Evolutionary conservation across 2,888 invertebrate species (phyloP), one percentile per base, ranked within the genome.

Genomic region (Halictus quadricinctus): DNA sequence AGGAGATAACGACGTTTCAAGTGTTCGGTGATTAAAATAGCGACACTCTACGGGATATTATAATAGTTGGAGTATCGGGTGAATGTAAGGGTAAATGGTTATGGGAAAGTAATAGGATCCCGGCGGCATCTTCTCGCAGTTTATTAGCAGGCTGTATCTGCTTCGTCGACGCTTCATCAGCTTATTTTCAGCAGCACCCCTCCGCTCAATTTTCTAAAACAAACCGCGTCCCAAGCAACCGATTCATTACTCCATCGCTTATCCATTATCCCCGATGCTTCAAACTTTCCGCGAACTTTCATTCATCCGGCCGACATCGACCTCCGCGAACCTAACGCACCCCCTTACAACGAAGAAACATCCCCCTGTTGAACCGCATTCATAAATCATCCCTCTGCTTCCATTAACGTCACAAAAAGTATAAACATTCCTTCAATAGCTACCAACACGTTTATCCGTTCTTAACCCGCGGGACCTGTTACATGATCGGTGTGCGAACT

Each of bases 241-340:
- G 75, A 79, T 84, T 84, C 83, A 74, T 84, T 84, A 78, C 83
- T 79, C 83, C 79, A 72, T 83, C 83, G 78, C 75, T 84, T 84
- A 75, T 79, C 84, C 84, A 84, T 84, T 84, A 84, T 50, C 74
- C 54, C 12, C n/a, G 54, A 75, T 66, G 72, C 64, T 41, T 78
- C 84, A 29, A 84, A 83, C 83, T 82, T 83, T 60, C 54, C 75
- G 10, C 21, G 29, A 75, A 75, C 75, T 83, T 84, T 79, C 84
- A 84, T 84, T 79, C 83, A 83, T 84, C 84, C 83, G 75, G 64
- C 72, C 70, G 36, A 25, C 82, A 15, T 43, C 75, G 36, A 72
- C 78, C 72, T 66, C 2, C 60, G 72, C 41, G 58, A 82, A 18
- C 70, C 41, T n/a, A 50, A 74, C 58, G 18, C 64, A 18, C 10